Conservation (phyloP, 2,888 invertebrate species). For the Ernsta delagoae region DNA sequence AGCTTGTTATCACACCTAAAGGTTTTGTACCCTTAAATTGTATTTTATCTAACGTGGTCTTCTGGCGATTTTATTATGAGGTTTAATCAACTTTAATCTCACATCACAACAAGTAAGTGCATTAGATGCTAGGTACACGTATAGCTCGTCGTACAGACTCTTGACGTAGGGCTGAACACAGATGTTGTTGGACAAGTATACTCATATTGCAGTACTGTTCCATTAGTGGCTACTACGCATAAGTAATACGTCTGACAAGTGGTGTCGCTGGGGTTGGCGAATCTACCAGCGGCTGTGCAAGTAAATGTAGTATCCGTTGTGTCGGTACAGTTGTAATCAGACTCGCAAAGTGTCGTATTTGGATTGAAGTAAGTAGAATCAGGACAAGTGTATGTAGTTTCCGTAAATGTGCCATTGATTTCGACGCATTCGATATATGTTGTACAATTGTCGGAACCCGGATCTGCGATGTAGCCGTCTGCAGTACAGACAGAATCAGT, state of each 20-base stretch:
- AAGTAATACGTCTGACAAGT: constrained; percentile 70
- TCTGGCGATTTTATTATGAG: no score
- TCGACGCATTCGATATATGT: constrained; percentile 66
- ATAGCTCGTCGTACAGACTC: constrained; percentile 67
- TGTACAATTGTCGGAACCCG: constrained; percentile 61
- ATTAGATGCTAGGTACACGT: constrained; percentile 53
- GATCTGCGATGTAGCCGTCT: constrained; percentile 64
- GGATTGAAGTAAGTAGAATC: constrained; percentile 62
- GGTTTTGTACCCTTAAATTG: no score
- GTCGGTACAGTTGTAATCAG: constrained; percentile 57
- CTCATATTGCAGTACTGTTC: constrained; percentile 56
- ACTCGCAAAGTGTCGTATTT: constrained; percentile 64
- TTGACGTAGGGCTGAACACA: constrained; percentile 65
- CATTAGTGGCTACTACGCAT: constrained; percentile 60
- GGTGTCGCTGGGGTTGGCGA: constrained; percentile 63
- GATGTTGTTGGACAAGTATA: constrained; percentile 75
- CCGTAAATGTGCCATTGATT: constrained; percentile 56
- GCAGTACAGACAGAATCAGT: constrained; percentile 57
- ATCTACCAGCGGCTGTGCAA: constrained; percentile 70
- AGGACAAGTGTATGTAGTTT: constrained; percentile 63
- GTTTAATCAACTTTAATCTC: no score
- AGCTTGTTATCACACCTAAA: background rate
- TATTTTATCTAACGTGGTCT: no score
- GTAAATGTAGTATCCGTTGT: constrained; percentile 49
- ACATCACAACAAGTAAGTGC: no score